These are phyloP conservation scores for Notoglanidium macrostoma DNA, from an alignment of 2,797 vertebrate species.

Conservation along the genomic window DNA sequence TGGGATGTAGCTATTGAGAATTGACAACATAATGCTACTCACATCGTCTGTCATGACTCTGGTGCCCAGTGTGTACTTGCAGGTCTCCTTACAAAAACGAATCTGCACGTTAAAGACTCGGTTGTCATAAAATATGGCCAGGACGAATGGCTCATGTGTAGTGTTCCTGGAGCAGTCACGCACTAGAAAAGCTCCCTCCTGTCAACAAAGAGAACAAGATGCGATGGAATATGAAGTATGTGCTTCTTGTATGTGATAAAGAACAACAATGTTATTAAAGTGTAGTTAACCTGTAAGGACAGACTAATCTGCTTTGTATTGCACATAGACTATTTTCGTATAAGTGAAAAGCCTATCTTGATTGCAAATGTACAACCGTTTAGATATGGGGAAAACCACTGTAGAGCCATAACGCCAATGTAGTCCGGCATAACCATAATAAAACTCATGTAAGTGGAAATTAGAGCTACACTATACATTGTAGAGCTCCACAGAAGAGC, in stretches of 20 bases:
- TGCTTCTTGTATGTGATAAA: background rate
- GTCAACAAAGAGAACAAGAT: conserved; percentile 20
- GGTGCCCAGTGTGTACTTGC: conserved; percentile 82
- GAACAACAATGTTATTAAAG: background rate
- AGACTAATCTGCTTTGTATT: background rate
- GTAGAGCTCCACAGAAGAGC: too few species aligned
- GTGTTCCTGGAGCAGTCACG: conserved; percentile 82
- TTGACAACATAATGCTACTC: conserved; percentile 59
- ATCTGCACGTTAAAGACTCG: conserved; percentile 92
- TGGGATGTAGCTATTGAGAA: too few species aligned
- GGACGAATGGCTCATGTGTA: conserved; percentile 80
- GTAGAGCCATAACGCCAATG: too few species aligned
- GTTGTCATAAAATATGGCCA: conserved; percentile 81
- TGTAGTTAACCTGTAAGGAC: background rate
- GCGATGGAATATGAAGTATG: background rate
- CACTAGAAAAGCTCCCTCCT: conserved; percentile 90
- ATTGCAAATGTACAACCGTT: too few species aligned
- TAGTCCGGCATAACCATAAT: background rate
- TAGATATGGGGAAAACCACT: too few species aligned
- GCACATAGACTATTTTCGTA: background rate
- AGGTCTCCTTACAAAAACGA: conserved; percentile 75
- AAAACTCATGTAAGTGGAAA: background rate
- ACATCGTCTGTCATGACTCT: conserved; percentile 81
- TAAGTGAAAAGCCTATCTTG: background rate
- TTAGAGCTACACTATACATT: background rate